Percentiles rank a stretch among this genome's conserved stretches.
Evolutionary conservation across 2,797 vertebrate genomes (phyloP).

Genomic region (Pipistrellus kuhlii): DNA sequence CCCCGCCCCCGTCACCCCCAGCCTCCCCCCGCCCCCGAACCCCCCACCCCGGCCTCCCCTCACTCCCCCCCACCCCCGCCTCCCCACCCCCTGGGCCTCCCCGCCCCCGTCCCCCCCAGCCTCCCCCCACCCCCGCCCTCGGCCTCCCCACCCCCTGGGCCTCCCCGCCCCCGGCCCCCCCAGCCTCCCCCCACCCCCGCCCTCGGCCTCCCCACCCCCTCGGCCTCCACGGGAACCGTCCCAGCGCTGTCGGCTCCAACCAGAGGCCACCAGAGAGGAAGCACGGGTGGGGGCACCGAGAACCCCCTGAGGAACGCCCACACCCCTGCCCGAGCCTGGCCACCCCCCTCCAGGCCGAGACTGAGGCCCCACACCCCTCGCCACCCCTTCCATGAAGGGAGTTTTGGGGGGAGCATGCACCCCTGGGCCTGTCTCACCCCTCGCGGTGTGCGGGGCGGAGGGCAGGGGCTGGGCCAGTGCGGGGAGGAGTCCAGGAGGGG

Average conservation of each 20-base stretch:
- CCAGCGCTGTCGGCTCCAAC: neutral
- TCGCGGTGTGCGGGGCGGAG: rapidly evolving
- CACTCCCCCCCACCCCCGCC: too few species aligned
- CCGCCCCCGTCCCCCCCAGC: too few species aligned
- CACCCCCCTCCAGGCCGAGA: neutral
- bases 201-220: neutral
- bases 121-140: too few species aligned
- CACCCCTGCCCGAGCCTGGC: neutral
- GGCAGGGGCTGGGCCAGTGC: too few species aligned
- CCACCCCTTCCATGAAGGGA: rapidly evolving
- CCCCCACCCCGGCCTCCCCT: too few species aligned
- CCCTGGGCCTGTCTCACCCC: neutral
- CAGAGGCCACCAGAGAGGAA: neutral
- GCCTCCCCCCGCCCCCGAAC: too few species aligned
- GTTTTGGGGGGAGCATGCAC: rapidly evolving
- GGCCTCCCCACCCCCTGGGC: too few species aligned
- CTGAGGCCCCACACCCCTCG: neutral
- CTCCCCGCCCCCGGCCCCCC: too few species aligned
- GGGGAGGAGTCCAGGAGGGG: neutral
- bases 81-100: too few species aligned
- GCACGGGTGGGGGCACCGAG: neutral
- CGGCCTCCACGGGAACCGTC: neutral
- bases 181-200: too few species aligned
- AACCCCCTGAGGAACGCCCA: neutral
- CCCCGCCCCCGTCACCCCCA: too few species aligned